Conservation (phyloP, 1,140 invertebrate genomes). For the Hycleus cichorii region DNA sequence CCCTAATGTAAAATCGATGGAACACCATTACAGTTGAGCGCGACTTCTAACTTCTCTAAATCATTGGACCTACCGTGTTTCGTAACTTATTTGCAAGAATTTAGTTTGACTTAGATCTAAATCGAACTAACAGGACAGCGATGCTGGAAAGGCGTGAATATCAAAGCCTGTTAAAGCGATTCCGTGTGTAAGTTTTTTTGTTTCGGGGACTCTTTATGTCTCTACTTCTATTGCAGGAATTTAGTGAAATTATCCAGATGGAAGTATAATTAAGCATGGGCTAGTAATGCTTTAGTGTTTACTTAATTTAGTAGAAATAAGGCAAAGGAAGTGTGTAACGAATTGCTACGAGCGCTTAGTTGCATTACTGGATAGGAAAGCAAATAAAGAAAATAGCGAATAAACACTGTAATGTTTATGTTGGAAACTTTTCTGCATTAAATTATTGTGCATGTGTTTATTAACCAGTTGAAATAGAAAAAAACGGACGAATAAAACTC, state of each 20-base stretch:
- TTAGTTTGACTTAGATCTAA: background rate
- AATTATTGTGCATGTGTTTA: conserved; percentile 15
- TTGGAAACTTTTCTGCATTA: conserved; percentile 16
- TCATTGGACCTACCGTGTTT: conserved; percentile 32
- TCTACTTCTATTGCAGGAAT: too few species aligned
- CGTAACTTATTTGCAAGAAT: conserved; percentile 24
- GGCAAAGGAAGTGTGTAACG: conserved; percentile 13
- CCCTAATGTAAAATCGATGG: conserved; percentile 44
- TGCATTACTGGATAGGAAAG: conserved; percentile 4
- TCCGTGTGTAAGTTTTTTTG: too few species aligned
- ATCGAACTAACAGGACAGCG: too few species aligned
- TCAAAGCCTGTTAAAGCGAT: too few species aligned
- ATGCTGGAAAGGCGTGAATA: too few species aligned
- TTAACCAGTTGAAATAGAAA: too few species aligned
- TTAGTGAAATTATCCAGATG: too few species aligned
- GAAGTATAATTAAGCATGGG: too few species aligned
- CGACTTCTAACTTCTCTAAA: conserved; percentile 39
- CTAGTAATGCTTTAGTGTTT: background rate
- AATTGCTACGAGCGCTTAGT: conserved; percentile 6
- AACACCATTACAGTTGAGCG: conserved; percentile 40
- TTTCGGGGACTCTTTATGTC: too few species aligned
- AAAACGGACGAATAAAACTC: too few species aligned
- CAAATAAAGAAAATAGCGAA: conserved; percentile 24
- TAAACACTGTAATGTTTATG: conserved; percentile 18
- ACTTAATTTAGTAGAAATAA: conserved; percentile 12